Conservation (phyloP, 1,140 invertebrate species). For the Acromyrmex charruanus region DNA sequence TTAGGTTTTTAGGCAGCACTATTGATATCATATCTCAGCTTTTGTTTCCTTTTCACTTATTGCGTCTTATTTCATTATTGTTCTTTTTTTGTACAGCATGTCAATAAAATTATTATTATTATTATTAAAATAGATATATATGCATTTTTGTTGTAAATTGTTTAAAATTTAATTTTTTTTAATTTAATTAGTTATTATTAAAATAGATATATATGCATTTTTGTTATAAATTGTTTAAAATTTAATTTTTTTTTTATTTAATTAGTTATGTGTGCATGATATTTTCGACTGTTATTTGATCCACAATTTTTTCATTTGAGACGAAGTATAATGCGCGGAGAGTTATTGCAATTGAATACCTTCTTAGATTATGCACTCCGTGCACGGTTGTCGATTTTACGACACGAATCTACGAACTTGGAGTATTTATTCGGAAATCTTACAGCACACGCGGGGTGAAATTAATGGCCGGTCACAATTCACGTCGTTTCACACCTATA, state of each 20-base stretch:
- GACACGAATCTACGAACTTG: neutral
- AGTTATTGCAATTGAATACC: neutral
- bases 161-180: neutral
- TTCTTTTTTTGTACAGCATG: too few species aligned
- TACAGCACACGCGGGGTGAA: constrained; percentile 2
- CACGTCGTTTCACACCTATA: constrained; percentile 22
- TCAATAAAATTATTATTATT: too few species aligned
- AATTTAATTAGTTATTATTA: too few species aligned
- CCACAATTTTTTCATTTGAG: neutral
- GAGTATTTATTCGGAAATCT: constrained; percentile 39
- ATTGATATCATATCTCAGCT: too few species aligned
- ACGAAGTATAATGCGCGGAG: neutral
- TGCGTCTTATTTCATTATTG: too few species aligned
- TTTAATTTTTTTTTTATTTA: neutral
- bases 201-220: neutral
- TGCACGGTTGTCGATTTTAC: constrained; percentile 32
- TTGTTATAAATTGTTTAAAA: neutral
- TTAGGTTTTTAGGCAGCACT: too few species aligned
- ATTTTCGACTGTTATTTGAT: neutral
- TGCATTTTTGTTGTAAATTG: neutral
- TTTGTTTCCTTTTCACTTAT: too few species aligned
- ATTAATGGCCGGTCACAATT: constrained; percentile 47
- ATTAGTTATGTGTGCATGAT: neutral
- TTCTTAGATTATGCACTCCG: neutral
- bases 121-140: neutral